These are phyloP conservation scores for Falco cherrug DNA, from an alignment of 2,797 vertebrate species.

Conservation along the genomic window DNA sequence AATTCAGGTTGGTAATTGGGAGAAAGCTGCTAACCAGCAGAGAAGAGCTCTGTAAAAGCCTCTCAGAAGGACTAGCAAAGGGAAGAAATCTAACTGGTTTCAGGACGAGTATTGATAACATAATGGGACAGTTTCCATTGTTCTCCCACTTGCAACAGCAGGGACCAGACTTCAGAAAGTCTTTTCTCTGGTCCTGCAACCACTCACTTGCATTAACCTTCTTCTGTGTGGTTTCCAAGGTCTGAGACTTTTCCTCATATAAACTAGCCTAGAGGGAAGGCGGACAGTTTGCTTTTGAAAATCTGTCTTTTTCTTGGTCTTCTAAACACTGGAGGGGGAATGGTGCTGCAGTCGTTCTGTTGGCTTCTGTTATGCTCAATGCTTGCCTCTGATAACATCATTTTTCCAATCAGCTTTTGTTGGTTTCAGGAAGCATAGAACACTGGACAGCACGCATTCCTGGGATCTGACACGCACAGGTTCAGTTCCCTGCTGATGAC, in stretches of 20 bases:
- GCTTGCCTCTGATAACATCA: neutral
- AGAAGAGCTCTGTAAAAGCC: neutral
- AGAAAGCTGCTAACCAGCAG: slow-evolving; percentile 3
- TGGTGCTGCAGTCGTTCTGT: neutral
- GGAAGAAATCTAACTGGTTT: neutral
- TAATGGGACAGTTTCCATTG: neutral
- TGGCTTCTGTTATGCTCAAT: neutral
- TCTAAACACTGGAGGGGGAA: neutral
- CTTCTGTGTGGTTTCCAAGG: neutral
- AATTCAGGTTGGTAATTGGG: neutral
- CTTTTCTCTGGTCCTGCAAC: neutral
- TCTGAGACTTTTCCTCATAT: neutral
- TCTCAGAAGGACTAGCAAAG: neutral
- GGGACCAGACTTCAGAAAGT: neutral
- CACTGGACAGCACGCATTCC: neutral
- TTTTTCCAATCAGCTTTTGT: neutral
- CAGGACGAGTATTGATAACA: neutral
- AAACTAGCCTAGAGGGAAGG: neutral
- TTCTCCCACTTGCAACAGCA: neutral
- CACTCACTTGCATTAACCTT: neutral
- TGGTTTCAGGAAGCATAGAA: neutral
- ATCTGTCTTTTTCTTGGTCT: neutral
- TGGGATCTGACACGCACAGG: neutral
- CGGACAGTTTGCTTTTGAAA: neutral
- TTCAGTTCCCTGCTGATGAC: neutral